Evolutionary conservation across 2,888 invertebrate genomes (phyloP), one percentile per base, ranked within the genome.

Genomic region (Griposia aprilina): DNA sequence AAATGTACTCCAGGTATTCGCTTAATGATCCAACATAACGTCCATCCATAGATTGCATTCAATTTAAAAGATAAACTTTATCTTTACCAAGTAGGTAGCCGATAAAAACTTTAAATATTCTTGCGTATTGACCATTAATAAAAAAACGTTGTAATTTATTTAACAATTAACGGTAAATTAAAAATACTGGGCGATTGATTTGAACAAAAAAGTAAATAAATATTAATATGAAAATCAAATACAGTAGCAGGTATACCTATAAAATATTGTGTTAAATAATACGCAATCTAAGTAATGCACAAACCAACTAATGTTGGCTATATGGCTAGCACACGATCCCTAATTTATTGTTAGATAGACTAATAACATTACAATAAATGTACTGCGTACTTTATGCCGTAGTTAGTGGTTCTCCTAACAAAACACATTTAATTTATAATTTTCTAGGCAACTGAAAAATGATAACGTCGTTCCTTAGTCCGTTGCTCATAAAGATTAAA

Each of bases 1-100:
- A 36, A 94, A 93, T 90, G 88, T 89, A 87, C 90, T 91, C 89
- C 82, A 91, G 90, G 94, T 91, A 94, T 94, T 93, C 93, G 91
- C 91, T 94, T 94, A 94, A 94, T 94, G 93, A 94, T 92, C 92
- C 91, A 90, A 91, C 88, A 92, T 90, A 91, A 91, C 90, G 87
- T 89, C 91, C 90, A 91, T 91, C 92, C 90, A 91, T 93, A 93
- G 91, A 92, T 92, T 91, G 91, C 90, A 93, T 92, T 91, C 85
- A 92, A 92, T 93, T 91, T 88, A 91, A 91, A 90, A 91, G 90
- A 90, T 91, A 91, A 90, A 89, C 79, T 84, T 89, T 87, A 88
- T 86, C 82, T 88, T 85, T 82, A 77, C 86, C 77, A 85, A 80
- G 78, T 87, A 78, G 74, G 80, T 62, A 74, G 78, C 45, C 72